Evolutionary conservation across 2,888 invertebrate species (phyloP), one percentile per base, ranked within the genome.

Genomic region (Lepetodrilus schrolli): DNA sequence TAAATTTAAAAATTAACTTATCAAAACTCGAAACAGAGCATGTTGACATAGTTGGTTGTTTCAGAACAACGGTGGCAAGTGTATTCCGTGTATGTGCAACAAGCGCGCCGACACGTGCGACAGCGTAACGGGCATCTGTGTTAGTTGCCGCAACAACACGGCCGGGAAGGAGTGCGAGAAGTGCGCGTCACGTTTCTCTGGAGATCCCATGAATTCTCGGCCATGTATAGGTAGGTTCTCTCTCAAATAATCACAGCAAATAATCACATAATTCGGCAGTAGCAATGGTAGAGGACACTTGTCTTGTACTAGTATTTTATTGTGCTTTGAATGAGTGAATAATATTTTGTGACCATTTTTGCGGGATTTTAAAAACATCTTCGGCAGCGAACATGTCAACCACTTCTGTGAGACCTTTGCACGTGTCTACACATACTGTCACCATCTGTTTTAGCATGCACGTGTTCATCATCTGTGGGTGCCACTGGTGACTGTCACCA

Each of bases 11-110:
- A n/a, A n/a, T n/a, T n/a, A n/a, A n/a, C n/a, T n/a, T n/a, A n/a
- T n/a, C n/a, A n/a, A n/a, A n/a, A n/a, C n/a, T n/a, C n/a, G n/a
- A n/a, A n/a, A n/a, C n/a, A n/a, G n/a, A n/a, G n/a, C n/a, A n/a
- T n/a, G n/a, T n/a, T n/a, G n/a, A n/a, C n/a, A n/a, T n/a, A n/a
- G n/a, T n/a, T n/a, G n/a, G n/a, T 30, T 5, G 0, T n/a, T 21
- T 2, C 71, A 77, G 85, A 76, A 78, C 49, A 77, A 76, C 66
- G 74, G 51, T 4, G 95, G 96, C 79, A 93, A 94, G 1, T 99
- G 99, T 88, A 95, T 97, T 38, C 96, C 96, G 13, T 99, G 99
- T 89, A 96, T 97, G 86, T 99, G 99, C 86, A 96, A 99, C 86
- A 95, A 95, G 0, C 97, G 99, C 10, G 83, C 84, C 7, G 81